These are phyloP conservation scores for Drosophila merina DNA, from an alignment of 2,888 invertebrate species.

Conservation along the genomic window DNA sequence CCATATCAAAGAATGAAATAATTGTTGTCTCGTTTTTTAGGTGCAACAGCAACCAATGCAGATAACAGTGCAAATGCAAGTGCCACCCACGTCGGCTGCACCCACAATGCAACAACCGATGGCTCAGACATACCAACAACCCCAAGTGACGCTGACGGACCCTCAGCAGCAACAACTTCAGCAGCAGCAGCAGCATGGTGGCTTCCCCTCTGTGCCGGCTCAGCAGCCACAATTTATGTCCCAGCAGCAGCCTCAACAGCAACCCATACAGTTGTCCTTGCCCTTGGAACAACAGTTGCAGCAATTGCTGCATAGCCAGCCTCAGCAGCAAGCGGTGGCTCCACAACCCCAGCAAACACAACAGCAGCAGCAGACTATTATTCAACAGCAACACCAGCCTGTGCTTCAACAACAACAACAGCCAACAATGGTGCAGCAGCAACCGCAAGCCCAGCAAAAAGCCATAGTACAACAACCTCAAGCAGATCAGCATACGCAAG, in stretches of 20 bases:
- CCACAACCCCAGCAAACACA: slow-evolving; percentile 41
- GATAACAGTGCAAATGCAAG: slow-evolving; percentile 67
- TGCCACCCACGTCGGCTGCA: slow-evolving; percentile 49
- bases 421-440: slow-evolving; percentile 45
- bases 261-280: slow-evolving; percentile 54
- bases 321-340: slow-evolving; percentile 45
- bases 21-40: neutral
- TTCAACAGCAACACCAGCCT: slow-evolving; percentile 30
- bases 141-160: slow-evolving; percentile 40
- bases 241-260: slow-evolving; percentile 40
- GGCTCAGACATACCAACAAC: slow-evolving; percentile 55
- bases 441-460: slow-evolving; percentile 21
- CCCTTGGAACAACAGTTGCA: slow-evolving; percentile 65
- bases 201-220: slow-evolving; percentile 44
- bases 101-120: slow-evolving; percentile 58
- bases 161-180: slow-evolving; percentile 51
- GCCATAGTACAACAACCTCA: slow-evolving; percentile 10
- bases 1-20: neutral
- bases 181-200: slow-evolving; percentile 56
- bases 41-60: slow-evolving; percentile 73
- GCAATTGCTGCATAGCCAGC: slow-evolving; percentile 61
- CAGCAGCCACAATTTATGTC: slow-evolving; percentile 55
- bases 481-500: slow-evolving; percentile 17
- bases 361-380: slow-evolving; percentile 42
- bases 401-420: slow-evolving; percentile 23